These are phyloP conservation scores for Spinibarbus caldwelli DNA, from an alignment of 2,797 vertebrate species.

Conservation along the genomic window DNA sequence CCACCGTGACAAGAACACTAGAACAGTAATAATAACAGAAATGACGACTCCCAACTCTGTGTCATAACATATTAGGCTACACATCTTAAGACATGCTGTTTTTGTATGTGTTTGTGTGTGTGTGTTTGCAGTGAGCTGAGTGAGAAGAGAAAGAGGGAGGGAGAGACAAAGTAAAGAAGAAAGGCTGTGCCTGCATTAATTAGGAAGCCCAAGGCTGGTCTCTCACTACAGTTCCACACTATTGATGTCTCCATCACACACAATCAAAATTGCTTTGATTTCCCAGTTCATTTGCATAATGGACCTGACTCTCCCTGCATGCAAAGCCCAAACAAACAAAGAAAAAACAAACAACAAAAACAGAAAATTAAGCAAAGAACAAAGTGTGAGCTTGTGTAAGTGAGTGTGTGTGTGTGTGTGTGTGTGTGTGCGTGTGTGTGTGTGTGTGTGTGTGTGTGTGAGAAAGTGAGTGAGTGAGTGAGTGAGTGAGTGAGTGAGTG, in stretches of 20 bases:
- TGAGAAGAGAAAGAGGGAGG: background rate
- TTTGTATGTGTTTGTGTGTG: constrained; percentile 51
- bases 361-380: constrained; percentile 21
- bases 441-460: too few relatives aligned
- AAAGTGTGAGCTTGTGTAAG: constrained; percentile 4
- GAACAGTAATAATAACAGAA: constrained; percentile 19
- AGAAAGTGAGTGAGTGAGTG: background rate
- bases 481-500: too few relatives aligned
- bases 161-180: background rate
- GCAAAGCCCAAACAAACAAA: constrained; percentile 2
- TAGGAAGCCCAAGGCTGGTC: constrained; percentile 32
- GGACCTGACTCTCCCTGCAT: background rate
- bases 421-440: too few relatives aligned
- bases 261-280: constrained; percentile 45
- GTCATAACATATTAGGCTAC: constrained; percentile 32
- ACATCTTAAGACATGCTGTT: constrained; percentile 35
- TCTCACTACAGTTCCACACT: constrained; percentile 8
- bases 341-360: constrained; percentile 31
- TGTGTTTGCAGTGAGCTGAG: constrained; percentile 41
- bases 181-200: constrained; percentile 25
- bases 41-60: constrained; percentile 24
- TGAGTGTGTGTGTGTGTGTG: background rate
- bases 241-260: constrained; percentile 42
- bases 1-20: constrained; percentile 8
- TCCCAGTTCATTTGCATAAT: constrained; percentile 42